Evolutionary conservation across 2,113 vertebrate species (phyloP).

Genomic region (Oxyruncus cristatus): DNA sequence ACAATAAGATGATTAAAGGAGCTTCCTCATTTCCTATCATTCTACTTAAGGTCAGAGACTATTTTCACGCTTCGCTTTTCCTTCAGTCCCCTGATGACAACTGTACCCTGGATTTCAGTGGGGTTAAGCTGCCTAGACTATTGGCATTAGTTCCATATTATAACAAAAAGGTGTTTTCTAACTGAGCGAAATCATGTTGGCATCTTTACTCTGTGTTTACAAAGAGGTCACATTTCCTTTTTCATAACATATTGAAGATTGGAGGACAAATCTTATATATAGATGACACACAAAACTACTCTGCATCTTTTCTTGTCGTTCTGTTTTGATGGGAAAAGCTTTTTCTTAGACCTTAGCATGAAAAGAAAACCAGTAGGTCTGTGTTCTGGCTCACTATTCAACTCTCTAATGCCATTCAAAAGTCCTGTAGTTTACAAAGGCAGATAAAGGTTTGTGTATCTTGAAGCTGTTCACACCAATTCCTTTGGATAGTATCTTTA

Average conservation of each 20-base stretch:
- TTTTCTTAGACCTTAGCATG: constrained; percentile 20
- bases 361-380: constrained; percentile 36
- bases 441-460: constrained; percentile 13
- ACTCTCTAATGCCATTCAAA: constrained; percentile 63
- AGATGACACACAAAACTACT: constrained; percentile 5
- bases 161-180: constrained; percentile 1
- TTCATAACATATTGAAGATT: constrained; percentile 1
- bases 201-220: constrained; percentile 6
- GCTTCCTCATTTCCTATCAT: not conserved
- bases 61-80: not conserved
- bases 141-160: not conserved
- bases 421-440: constrained; percentile 60
- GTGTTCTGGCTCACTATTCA: constrained; percentile 58
- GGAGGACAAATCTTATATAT: constrained; percentile 22
- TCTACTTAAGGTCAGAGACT: not conserved
- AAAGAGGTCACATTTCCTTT: constrained; percentile 18
- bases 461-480: constrained; percentile 52
- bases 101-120: not conserved
- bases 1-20: not conserved
- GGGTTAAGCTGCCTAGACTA: not conserved
- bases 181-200: not conserved
- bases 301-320: constrained; percentile 33
- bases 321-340: constrained; percentile 49
- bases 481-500: not conserved
- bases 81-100: not conserved